Conservation (phyloP, 2,888 invertebrate genomes). For the Bombylius discolor region DNA sequence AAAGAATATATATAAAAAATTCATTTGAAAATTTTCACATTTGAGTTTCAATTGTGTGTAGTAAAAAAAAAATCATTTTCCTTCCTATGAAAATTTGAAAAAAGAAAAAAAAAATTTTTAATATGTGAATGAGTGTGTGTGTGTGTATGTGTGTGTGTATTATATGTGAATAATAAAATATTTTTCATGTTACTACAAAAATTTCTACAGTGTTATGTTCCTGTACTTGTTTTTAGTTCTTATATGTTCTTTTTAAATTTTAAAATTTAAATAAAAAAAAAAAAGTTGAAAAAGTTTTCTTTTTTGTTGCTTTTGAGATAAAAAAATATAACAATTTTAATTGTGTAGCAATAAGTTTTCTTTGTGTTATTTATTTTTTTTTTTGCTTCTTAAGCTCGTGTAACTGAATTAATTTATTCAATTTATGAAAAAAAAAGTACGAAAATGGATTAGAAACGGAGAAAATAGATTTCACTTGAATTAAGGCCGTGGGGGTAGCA, state of each 20-base stretch:
- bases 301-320: background rate
- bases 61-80: no score
- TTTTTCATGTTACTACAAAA: no score
- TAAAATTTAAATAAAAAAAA: no score
- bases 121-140: background rate
- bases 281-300: no score
- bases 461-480: background rate
- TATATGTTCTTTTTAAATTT: background rate
- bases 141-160: background rate
- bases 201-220: background rate
- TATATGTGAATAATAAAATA: no score
- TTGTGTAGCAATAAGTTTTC: slow-evolving; percentile 5
- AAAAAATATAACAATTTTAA: background rate
- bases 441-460: background rate
- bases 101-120: background rate
- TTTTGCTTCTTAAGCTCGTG: background rate
- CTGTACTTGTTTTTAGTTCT: background rate
- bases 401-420: background rate
- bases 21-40: no score
- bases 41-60: no score
- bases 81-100: background rate
- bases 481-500: slow-evolving; percentile 11
- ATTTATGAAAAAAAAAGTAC: background rate
- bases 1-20: no score
- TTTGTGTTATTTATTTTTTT: slow-evolving; percentile 1